phyloP scores from a whole-genome alignment of 2,888 invertebrate genomes.

The Octonoba sinensis region DNA sequence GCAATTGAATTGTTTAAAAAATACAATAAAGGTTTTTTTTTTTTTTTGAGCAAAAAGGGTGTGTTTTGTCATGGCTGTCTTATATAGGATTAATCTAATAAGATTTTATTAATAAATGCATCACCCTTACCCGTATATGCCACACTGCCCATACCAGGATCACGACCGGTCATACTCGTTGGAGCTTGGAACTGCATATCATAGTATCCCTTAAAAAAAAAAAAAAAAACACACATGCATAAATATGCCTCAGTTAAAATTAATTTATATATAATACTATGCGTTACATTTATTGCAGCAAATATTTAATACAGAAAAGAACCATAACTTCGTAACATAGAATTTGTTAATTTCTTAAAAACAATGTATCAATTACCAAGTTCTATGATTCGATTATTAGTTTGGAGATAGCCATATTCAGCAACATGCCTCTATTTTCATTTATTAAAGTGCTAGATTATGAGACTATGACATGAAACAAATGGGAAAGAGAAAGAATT shows the following conservation, averaged over 20 bases:
- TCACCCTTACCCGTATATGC: constrained; percentile 69
- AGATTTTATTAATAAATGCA: too few relatives aligned
- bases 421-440: too few relatives aligned
- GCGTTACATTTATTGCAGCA: too few relatives aligned
- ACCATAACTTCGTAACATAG: neutral
- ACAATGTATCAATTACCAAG: too few relatives aligned
- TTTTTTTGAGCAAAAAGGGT: neutral
- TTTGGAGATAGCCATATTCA: too few relatives aligned
- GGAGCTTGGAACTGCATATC: constrained; percentile 83
- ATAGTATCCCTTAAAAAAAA: constrained; percentile 75
- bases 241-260: neutral
- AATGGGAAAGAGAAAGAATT: neutral
- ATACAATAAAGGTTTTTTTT: too few relatives aligned
- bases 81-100: neutral
- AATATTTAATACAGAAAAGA: neutral
- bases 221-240: constrained; percentile 43
- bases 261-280: too few relatives aligned
- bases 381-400: too few relatives aligned
- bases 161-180: constrained; percentile 79
- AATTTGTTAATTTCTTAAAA: too few relatives aligned
- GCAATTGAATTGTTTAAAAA: too few relatives aligned
- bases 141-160: constrained; percentile 75
- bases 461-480: neutral
- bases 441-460: neutral
- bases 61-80: too few relatives aligned